These are phyloP conservation scores for Acanthaster planci DNA, from an alignment of 35 echinoderm and acorn worm species.

Conservation along the genomic window DNA sequence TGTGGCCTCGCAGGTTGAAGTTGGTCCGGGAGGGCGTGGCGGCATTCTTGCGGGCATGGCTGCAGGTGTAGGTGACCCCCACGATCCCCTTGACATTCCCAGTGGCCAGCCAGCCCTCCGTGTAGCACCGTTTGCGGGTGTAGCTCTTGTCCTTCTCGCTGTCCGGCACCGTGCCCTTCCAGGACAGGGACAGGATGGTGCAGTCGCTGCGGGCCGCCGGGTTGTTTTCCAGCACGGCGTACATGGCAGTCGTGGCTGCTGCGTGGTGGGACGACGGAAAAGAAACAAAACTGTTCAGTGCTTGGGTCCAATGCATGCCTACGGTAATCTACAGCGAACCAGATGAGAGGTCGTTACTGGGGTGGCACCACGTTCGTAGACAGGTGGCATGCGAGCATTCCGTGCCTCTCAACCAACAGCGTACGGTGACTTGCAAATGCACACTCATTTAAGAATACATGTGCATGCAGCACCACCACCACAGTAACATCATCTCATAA, in stretches of 20 bases:
- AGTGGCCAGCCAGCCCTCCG: slow-evolving; percentile 95
- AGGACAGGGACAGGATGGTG: slow-evolving; percentile 88
- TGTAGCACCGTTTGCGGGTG: slow-evolving; percentile 81
- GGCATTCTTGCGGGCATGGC: slow-evolving; percentile 70
- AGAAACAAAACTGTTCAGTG: too few relatives aligned
- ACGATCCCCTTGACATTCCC: slow-evolving; percentile 96
- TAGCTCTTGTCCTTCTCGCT: slow-evolving; percentile 98
- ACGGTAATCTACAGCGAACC: too few relatives aligned
- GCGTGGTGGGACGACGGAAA: not conserved
- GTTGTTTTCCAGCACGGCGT: slow-evolving; percentile 94
- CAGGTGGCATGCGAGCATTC: too few relatives aligned
- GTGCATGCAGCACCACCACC: too few relatives aligned
- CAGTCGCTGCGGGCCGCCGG: slow-evolving; percentile 96
- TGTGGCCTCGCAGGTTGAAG: slow-evolving; percentile 95
- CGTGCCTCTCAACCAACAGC: too few relatives aligned
- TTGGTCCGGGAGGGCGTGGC: slow-evolving; percentile 77
- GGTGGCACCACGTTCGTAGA: too few relatives aligned
- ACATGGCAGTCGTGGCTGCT: slow-evolving; percentile 62
- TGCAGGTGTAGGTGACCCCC: slow-evolving; percentile 83
- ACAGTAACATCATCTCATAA: too few relatives aligned
- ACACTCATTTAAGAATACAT: too few relatives aligned
- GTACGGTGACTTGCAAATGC: too few relatives aligned
- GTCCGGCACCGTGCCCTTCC: slow-evolving; percentile 94
- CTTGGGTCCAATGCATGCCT: too few relatives aligned
- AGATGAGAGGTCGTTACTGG: too few relatives aligned